phyloP scores from a whole-genome alignment of 2,888 invertebrate genomes.

The Heteromyza rotundicornis region DNA sequence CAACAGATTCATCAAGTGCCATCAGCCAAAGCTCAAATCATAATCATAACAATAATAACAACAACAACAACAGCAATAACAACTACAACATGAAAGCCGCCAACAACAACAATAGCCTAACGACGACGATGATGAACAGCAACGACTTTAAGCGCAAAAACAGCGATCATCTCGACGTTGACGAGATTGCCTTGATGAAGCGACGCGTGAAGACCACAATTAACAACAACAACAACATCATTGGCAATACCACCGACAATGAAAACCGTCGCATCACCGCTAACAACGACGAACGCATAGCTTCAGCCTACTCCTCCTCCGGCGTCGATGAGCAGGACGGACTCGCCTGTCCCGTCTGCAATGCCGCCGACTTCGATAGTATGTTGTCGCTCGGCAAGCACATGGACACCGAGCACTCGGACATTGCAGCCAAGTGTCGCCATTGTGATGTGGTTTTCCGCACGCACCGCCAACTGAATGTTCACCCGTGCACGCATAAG shows the following conservation, averaged over 20 bases:
- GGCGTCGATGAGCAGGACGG: not conserved
- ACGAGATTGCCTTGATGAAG: conserved; percentile 40
- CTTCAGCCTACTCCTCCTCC: not conserved
- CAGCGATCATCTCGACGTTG: conserved; percentile 49
- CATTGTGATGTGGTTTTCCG: conserved; percentile 77
- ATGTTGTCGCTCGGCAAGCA: conserved; percentile 69
- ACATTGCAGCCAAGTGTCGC: conserved; percentile 73
- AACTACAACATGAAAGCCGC: conserved; percentile 49
- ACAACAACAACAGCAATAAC: conserved; percentile 49
- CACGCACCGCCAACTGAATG: conserved; percentile 73
- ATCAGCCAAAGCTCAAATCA: conserved; percentile 55
- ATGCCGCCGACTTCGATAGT: conserved; percentile 68
- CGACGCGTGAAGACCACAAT: conserved; percentile 54
- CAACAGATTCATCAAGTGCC: conserved; percentile 64
- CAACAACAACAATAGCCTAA: conserved; percentile 44
- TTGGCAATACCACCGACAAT: conserved; percentile 46
- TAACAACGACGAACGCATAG: not conserved
- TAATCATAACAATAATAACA: conserved; percentile 58
- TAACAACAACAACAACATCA: conserved; percentile 59
- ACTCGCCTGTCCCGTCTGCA: conserved; percentile 69
- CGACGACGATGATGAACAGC: too few relatives aligned
- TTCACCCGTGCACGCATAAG: conserved; percentile 70
- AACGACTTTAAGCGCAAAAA: conserved; percentile 57
- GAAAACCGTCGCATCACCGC: conserved; percentile 3
- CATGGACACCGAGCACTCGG: conserved; percentile 71